These are phyloP conservation scores for Myrmecobius fasciatus DNA, from an alignment of 2,113 vertebrate species.

Conservation along the genomic window DNA sequence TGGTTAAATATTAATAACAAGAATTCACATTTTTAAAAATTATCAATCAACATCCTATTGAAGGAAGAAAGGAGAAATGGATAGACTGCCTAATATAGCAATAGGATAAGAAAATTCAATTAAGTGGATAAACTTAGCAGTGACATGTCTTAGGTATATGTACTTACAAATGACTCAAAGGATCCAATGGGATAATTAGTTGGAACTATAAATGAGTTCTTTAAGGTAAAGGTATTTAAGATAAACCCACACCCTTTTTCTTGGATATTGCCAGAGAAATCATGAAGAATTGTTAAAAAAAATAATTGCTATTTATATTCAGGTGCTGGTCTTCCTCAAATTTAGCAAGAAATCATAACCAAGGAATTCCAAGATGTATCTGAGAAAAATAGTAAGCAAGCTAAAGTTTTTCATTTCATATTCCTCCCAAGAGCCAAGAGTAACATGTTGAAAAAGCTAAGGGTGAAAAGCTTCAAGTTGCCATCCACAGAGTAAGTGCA, in stretches of 20 bases:
- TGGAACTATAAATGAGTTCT: not conserved
- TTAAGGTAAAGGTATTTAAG: not conserved
- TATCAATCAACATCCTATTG: not conserved
- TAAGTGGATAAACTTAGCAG: not conserved
- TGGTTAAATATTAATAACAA: not conserved
- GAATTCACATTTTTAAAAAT: not conserved
- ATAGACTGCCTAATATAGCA: not conserved
- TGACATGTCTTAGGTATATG: not conserved
- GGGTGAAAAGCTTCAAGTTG: not conserved
- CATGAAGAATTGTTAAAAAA: not conserved
- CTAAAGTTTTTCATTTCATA: not conserved
- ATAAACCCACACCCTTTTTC: not conserved
- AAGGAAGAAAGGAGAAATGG: not conserved
- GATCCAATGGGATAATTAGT: not conserved
- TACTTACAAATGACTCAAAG: not conserved
- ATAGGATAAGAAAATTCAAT: not conserved
- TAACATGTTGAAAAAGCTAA: not conserved
- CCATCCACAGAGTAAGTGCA: conserved; percentile 1
- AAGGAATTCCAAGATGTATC: not conserved
- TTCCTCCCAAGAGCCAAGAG: conserved; percentile 19
- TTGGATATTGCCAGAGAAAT: not conserved
- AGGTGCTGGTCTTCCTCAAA: not conserved
- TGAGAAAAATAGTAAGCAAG: conserved; percentile 5
- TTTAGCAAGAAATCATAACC: not conserved
- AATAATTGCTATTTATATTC: not conserved